phyloP scores from a whole-genome alignment of 2,797 vertebrate genomes.

The Amazona finschi region DNA sequence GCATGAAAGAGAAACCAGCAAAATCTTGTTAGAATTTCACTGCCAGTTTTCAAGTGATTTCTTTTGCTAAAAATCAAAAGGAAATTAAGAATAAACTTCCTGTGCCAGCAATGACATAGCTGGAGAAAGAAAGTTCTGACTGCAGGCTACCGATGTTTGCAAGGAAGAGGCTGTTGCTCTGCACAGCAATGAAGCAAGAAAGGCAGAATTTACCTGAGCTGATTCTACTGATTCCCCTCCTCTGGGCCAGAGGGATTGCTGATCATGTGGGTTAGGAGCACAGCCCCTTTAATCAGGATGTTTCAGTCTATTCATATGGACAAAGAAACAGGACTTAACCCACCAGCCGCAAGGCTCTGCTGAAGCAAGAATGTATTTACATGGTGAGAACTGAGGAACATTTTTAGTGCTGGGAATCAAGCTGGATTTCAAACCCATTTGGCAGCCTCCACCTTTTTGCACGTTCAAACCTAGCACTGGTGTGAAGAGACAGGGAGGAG shows the following conservation, averaged over 20 bases:
- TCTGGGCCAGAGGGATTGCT: background rate
- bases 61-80: conserved; percentile 14
- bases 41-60: conserved; percentile 13
- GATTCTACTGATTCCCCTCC: background rate
- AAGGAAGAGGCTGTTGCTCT: conserved; percentile 27
- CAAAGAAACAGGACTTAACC: conserved; percentile 3
- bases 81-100: conserved; percentile 17
- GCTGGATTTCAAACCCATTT: background rate
- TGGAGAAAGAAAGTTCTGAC: conserved; percentile 19
- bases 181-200: background rate
- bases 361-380: background rate
- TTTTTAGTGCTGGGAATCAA: background rate
- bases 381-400: background rate
- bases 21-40: conserved; percentile 29
- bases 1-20: conserved; percentile 24
- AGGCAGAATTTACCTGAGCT: conserved; percentile 21
- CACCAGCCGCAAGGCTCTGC: background rate
- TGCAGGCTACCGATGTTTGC: background rate
- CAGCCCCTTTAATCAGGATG: background rate
- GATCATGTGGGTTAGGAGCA: background rate
- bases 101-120: background rate
- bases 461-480: background rate
- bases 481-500: conserved; percentile 60
- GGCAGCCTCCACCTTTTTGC: background rate
- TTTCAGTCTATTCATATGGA: background rate